Evolutionary conservation across 2,888 invertebrate genomes (phyloP).

Genomic region (Acanthosepion pharaonis): DNA sequence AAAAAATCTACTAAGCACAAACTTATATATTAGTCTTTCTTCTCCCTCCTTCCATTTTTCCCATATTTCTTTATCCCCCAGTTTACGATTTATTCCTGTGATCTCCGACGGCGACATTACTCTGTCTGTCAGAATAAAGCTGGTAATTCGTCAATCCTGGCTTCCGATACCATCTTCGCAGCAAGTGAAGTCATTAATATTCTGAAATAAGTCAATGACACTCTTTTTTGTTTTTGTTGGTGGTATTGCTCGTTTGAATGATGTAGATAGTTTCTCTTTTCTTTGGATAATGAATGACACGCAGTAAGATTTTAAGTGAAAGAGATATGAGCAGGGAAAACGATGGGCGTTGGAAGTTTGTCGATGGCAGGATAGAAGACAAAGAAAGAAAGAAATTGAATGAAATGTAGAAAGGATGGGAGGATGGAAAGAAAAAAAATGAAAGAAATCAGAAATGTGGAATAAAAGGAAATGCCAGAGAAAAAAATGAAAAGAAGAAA

Average conservation of each 20-base stretch:
- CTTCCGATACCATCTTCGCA: not conserved
- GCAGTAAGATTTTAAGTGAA: not conserved
- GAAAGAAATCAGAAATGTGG: not conserved
- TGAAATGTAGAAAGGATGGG: not conserved
- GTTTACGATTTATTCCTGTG: not conserved
- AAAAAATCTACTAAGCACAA: not conserved
- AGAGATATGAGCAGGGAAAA: not conserved
- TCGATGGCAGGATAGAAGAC: not conserved
- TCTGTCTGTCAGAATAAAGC: not conserved
- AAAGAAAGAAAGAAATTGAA: not conserved
- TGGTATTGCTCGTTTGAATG: not conserved
- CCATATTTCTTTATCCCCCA: not conserved
- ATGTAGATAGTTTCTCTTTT: not conserved
- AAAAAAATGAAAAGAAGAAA: no score
- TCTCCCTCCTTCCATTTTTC: not conserved
- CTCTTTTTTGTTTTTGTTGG: not conserved
- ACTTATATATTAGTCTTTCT: not conserved
- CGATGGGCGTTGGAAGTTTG: not conserved
- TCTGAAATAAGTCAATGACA: not conserved
- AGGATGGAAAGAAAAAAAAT: not conserved
- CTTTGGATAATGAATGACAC: not conserved
- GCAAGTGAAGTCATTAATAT: slow-evolving; percentile 33
- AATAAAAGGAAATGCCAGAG: no score
- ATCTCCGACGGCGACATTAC: not conserved
- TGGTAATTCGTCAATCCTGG: slow-evolving; percentile 20